phyloP scores from a whole-genome alignment of 2,113 vertebrate species.

The Brachirus orientalis region DNA sequence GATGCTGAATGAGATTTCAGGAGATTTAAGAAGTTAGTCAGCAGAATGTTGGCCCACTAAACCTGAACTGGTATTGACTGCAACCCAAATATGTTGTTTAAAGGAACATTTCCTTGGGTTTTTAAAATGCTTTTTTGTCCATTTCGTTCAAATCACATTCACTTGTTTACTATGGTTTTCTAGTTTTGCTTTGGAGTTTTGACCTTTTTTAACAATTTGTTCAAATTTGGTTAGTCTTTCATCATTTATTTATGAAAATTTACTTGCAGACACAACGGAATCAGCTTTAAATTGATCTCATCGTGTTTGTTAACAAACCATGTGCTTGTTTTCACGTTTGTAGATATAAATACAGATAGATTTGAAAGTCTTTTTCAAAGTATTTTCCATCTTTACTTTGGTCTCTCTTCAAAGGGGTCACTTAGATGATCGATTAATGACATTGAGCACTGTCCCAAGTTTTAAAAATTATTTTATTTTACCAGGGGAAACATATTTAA shows the following conservation, averaged over 20 bases:
- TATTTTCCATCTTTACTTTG: no score
- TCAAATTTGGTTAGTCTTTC: neutral
- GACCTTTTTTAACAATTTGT: neutral
- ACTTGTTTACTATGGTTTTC: neutral
- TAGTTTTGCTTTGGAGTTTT: neutral
- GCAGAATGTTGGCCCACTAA: slow-evolving; percentile 22
- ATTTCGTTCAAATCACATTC: neutral
- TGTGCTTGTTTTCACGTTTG: no score
- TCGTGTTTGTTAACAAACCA: no score
- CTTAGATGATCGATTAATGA: no score
- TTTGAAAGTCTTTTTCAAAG: no score
- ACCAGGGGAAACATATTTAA: no score
- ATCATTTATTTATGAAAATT: neutral
- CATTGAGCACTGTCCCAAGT: no score
- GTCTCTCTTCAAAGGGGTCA: no score
- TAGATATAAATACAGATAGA: neutral
- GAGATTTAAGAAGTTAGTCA: slow-evolving; percentile 36
- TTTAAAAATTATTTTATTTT: no score
- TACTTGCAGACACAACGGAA: neutral
- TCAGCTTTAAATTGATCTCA: neutral
- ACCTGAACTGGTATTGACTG: neutral
- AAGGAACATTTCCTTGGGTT: neutral
- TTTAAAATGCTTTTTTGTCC: neutral
- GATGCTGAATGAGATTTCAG: slow-evolving; percentile 37
- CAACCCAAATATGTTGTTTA: slow-evolving; percentile 6